These are phyloP conservation scores for Columba livia DNA, from an alignment of 2,113 vertebrate genomes.

Conservation along the genomic window DNA sequence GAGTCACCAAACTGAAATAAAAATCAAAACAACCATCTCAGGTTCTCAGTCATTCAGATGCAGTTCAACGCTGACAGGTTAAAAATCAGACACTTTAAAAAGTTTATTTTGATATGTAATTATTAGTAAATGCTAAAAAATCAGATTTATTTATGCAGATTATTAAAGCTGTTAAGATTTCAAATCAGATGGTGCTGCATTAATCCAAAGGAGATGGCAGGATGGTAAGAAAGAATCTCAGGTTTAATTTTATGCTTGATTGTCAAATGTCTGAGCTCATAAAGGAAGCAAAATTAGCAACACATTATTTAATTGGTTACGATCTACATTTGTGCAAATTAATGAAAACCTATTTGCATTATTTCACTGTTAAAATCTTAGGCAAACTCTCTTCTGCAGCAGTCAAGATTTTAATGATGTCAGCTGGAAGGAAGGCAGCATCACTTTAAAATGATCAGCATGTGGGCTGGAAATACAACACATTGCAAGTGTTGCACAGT, in stretches of 20 bases:
- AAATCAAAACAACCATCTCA: slow-evolving; percentile 38
- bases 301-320: slow-evolving; percentile 21
- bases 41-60: not conserved
- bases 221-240: slow-evolving; percentile 44
- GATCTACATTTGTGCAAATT: slow-evolving; percentile 10
- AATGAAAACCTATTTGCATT: slow-evolving; percentile 4
- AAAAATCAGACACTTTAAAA: slow-evolving; percentile 38
- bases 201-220: slow-evolving; percentile 66
- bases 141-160: slow-evolving; percentile 51
- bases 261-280: slow-evolving; percentile 30
- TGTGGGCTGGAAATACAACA: not conserved
- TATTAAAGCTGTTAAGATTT: slow-evolving; percentile 60
- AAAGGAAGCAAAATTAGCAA: slow-evolving; percentile 62
- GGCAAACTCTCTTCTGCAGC: not conserved
- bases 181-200: slow-evolving; percentile 60
- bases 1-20: slow-evolving; percentile 93
- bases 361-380: slow-evolving; percentile 16
- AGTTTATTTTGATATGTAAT: slow-evolving; percentile 56
- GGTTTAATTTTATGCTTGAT: slow-evolving; percentile 47
- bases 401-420: not conserved
- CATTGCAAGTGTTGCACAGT: not conserved
- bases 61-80: not conserved
- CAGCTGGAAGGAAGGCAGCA: slow-evolving; percentile 13
- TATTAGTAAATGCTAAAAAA: slow-evolving; percentile 72
- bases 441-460: not conserved